Evolutionary conservation across 2,888 invertebrate species (phyloP), one percentile per base, ranked within the genome.

Genomic region (Eupithecia inturbata): DNA sequence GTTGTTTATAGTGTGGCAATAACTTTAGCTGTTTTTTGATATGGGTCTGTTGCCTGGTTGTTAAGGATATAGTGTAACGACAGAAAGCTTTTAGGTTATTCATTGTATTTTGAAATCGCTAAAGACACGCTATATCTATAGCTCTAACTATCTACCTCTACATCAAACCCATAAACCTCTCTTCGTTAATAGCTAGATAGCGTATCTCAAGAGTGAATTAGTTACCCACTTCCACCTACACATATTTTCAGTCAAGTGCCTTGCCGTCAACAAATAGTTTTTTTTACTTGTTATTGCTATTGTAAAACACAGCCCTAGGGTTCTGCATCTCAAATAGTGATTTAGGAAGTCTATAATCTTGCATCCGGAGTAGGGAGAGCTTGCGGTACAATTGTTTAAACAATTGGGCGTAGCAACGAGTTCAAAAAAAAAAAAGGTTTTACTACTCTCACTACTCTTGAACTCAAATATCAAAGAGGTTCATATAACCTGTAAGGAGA

Each of bases 1-100:
- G 77, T 80, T 81, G 82, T 84, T 84, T 77, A 79, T 71, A 77
- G 78, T 82, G 79, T 83, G 81, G 72, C 77, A 75, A 77, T 80
- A 80, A 78, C 81, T 85, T 84, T 68, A 68, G 60, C n/a, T 81
- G 79, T 79, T 74, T 72, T 72, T 62, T 69, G 39, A 66, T 39
- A 36, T 1, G 39, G 39, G 22, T 66, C 22, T 41, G 39, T 66
- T 26, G 62, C 19, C 62, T 62, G 31, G 19, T 19, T 31, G 28
- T 31, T 62, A 19, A 31, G 19, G 19, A 62, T 28, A 28, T 16
- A 28, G 19, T 12, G 16, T 22, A 16, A 28, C 28, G 26, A 14
- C 12, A 57, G 1, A 26, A 26, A 57, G 12, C 22, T 53, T 53
- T 53, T 26, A 26, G 22, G 53, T 26, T 22, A 26, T 19, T 22